phyloP scores from a whole-genome alignment of 2,888 invertebrate species.

The Philhelius pedissequus region DNA sequence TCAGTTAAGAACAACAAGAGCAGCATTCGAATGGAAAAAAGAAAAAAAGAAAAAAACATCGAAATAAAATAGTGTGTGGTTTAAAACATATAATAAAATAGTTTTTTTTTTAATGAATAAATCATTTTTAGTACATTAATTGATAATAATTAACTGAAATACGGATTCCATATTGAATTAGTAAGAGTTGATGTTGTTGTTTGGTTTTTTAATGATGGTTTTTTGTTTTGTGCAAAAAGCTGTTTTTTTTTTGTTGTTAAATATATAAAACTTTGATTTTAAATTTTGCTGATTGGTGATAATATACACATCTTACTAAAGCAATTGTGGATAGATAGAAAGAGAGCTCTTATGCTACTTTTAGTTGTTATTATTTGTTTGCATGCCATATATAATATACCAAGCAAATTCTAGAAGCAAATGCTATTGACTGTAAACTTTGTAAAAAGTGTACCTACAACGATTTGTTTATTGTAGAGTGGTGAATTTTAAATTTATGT shows the following conservation, averaged over 20 bases:
- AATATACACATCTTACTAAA: conserved; percentile 51
- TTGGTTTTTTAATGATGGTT: background rate
- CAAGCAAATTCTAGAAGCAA: conserved; percentile 32
- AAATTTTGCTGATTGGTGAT: background rate
- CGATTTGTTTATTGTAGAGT: conserved; percentile 18
- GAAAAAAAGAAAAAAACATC: conserved; percentile 71
- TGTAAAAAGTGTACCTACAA: conserved; percentile 5
- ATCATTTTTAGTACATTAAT: conserved; percentile 42
- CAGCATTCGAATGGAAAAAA: conserved; percentile 72
- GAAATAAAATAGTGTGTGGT: conserved; percentile 70
- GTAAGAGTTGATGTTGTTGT: conserved; percentile 45
- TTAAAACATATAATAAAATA: conserved; percentile 61
- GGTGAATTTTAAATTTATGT: conserved; percentile 24
- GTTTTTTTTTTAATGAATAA: conserved; percentile 50
- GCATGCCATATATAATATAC: conserved; percentile 12
- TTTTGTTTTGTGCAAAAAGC: conserved; percentile 36
- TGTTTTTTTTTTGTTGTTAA: conserved; percentile 4
- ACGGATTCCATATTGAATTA: conserved; percentile 57
- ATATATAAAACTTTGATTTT: background rate
- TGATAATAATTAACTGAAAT: conserved; percentile 46
- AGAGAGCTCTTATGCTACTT: conserved; percentile 54
- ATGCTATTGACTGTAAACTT: conserved; percentile 4
- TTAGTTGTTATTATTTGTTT: conserved; percentile 22
- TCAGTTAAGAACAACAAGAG: conserved; percentile 70
- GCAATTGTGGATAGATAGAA: conserved; percentile 52